Conservation (phyloP, 2,797 vertebrate species). For the Uromys caudimaculatus region DNA sequence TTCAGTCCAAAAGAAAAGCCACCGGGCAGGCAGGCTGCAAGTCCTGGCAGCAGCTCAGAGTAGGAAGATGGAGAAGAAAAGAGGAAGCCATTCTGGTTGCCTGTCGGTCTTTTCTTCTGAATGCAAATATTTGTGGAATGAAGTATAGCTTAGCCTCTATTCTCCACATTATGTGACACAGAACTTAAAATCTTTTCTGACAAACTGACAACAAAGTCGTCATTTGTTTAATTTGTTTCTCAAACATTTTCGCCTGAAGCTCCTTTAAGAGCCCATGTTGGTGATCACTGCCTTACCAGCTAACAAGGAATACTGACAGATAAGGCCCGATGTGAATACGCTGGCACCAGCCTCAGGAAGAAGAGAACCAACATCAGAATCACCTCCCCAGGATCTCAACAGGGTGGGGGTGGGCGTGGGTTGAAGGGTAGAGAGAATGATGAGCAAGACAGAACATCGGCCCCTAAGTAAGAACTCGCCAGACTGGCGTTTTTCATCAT, state of each 20-base stretch:
- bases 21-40: neutral
- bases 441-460: neutral
- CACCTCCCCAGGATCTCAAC: neutral
- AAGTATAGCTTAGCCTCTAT: neutral
- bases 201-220: neutral
- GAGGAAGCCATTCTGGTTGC: neutral
- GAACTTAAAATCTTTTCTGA: neutral
- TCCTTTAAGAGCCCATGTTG: neutral
- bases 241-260: constrained; percentile 12
- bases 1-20: neutral
- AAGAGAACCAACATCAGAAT: constrained; percentile 49
- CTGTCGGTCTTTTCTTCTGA: neutral
- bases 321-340: neutral
- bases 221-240: constrained; percentile 29
- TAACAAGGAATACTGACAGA: neutral
- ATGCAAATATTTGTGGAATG: constrained; percentile 25
- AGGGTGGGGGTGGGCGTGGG: too few relatives aligned
- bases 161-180: constrained; percentile 17
- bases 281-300: constrained; percentile 4
- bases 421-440: neutral
- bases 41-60: neutral
- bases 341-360: neutral
- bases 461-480: neutral
- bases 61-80: neutral
- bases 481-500: neutral